phyloP scores from a whole-genome alignment of 2,888 invertebrate species.

The Alloplasta piceator region DNA sequence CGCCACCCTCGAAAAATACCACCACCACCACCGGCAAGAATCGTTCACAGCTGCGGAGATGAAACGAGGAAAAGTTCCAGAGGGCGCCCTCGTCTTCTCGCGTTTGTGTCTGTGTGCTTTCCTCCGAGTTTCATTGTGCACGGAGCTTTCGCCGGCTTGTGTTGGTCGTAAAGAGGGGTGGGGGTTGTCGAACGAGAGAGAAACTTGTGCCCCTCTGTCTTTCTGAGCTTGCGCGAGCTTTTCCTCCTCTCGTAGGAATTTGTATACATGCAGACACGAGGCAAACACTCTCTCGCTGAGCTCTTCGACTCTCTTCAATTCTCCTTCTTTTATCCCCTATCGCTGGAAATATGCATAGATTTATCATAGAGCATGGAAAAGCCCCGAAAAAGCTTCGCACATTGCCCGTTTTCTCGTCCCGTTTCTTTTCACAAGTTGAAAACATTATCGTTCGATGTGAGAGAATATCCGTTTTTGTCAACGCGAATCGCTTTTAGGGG shows the following conservation, averaged over 20 bases:
- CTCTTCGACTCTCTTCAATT: neutral
- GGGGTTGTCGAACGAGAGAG: conserved; percentile 31
- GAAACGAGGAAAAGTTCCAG: conserved; percentile 43
- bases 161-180: conserved; percentile 5
- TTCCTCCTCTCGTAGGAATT: conserved; percentile 36
- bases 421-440: conserved; percentile 56
- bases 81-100: conserved; percentile 28
- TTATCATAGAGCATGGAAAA: conserved; percentile 51
- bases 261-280: conserved; percentile 40
- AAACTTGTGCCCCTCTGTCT: conserved; percentile 45
- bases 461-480: too few relatives aligned
- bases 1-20: neutral
- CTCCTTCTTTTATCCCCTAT: conserved; percentile 8
- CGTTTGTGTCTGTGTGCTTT: neutral
- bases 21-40: conserved; percentile 1
- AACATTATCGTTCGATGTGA: conserved; percentile 61
- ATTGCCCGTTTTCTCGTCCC: neutral
- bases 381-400: conserved; percentile 19
- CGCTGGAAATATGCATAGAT: conserved; percentile 1
- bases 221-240: conserved; percentile 59
- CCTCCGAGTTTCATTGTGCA: too few relatives aligned
- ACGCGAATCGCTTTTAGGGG: conserved; percentile 1
- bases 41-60: conserved; percentile 39
- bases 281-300: conserved; percentile 22
- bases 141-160: too few relatives aligned